phyloP scores from a whole-genome alignment of 2,113 vertebrate genomes.

The Sphaerodactylus townsendi region DNA sequence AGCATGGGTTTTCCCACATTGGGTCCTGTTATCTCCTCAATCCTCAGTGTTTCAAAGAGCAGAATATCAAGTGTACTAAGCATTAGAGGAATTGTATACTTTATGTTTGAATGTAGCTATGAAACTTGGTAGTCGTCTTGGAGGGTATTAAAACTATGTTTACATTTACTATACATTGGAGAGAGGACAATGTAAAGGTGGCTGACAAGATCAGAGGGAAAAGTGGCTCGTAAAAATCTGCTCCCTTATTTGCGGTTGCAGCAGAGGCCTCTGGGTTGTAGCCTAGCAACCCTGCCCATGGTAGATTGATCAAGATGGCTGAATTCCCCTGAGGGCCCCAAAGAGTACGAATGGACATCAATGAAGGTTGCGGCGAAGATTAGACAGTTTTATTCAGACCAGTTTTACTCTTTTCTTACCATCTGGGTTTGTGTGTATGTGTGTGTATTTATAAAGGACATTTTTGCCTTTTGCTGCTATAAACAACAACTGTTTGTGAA shows the following conservation, averaged over 20 bases:
- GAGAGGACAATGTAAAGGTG: not conserved
- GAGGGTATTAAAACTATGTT: no score
- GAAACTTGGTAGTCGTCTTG: no score
- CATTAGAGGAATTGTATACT: no score
- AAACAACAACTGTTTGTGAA: not conserved
- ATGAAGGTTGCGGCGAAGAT: not conserved
- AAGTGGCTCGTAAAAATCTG: not conserved
- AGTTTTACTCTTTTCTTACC: not conserved
- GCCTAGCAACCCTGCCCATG: not conserved
- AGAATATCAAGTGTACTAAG: no score
- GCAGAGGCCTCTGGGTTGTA: not conserved
- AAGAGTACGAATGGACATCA: no score
- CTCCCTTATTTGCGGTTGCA: not conserved
- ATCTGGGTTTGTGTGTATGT: not conserved
- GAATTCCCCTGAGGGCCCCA: not conserved
- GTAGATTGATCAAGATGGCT: not conserved
- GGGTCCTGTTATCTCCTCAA: no score
- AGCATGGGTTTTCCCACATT: no score
- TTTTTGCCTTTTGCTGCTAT: not conserved
- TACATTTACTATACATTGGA: not conserved
- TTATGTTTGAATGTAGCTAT: no score
- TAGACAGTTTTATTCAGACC: not conserved
- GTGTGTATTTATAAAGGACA: no score
- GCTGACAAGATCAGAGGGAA: not conserved
- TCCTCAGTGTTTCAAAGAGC: no score